A percentile compares a stretch with the other conserved stretches of the same genome.
These are phyloP conservation scores for Crotalus viridis DNA, from an alignment of 2,113 vertebrate species.

Conservation along the genomic window DNA sequence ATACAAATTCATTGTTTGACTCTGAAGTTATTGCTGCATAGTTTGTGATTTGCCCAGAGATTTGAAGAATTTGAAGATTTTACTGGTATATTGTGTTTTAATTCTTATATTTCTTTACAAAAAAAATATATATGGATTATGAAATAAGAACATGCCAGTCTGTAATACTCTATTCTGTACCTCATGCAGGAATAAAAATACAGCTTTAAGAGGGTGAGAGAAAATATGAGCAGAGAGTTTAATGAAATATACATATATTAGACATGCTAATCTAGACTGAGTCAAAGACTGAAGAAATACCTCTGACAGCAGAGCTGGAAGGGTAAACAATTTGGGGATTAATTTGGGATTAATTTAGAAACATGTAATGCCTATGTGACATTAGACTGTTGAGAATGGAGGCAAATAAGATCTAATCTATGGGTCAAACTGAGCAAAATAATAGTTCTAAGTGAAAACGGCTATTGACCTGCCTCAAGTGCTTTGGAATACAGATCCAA, in stretches of 20 bases:
- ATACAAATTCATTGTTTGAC: not conserved
- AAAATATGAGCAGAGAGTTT: conserved; percentile 1
- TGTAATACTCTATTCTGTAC: not conserved
- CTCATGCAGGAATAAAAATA: not conserved
- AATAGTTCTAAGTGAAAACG: not conserved
- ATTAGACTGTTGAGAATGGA: not conserved
- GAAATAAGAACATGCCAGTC: not conserved
- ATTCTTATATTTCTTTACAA: not conserved
- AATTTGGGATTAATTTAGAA: conserved; percentile 13
- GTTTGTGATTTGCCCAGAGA: not conserved
- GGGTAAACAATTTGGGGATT: conserved; percentile 1
- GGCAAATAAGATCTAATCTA: not conserved
- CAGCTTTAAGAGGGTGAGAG: not conserved
- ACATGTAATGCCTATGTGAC: not conserved
- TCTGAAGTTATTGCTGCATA: not conserved
- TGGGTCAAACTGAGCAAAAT: conserved; percentile 9
- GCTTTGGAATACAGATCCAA: not conserved
- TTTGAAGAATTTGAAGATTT: not conserved
- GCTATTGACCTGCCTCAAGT: not conserved
- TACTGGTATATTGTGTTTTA: not conserved
- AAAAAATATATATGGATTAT: conserved; percentile 13
- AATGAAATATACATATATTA: conserved; percentile 13
- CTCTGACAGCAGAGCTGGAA: conserved; percentile 16
- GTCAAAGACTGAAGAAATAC: not conserved
- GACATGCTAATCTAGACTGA: not conserved